Conservation (phyloP, 1,140 invertebrate species). For the Hyles euphorbiae region DNA sequence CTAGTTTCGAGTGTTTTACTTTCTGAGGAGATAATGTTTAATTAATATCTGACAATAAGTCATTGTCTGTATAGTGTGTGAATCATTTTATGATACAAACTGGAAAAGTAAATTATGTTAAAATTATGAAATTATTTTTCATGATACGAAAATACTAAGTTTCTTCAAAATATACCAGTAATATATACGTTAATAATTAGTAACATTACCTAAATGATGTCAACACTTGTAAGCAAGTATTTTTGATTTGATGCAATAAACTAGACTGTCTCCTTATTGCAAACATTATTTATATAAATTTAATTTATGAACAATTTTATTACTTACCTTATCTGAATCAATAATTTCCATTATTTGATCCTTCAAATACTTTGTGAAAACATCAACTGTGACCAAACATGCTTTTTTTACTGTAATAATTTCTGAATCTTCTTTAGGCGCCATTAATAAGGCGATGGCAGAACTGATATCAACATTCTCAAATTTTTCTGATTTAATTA, state of each 20-base stretch:
- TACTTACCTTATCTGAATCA: constrained; percentile 92
- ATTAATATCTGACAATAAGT: background rate
- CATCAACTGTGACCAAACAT: constrained; percentile 92
- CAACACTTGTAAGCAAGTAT: too few relatives aligned
- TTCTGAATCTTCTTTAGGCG: constrained; percentile 96
- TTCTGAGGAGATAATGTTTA: constrained; percentile 79
- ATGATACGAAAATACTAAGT: too few relatives aligned
- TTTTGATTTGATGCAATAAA: too few relatives aligned
- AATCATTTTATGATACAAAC: background rate
- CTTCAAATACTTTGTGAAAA: constrained; percentile 97
- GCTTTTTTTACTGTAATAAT: constrained; percentile 96
- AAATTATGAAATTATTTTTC: too few relatives aligned
- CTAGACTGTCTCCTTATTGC: too few relatives aligned
- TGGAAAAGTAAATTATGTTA: background rate
- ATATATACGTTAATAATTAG: too few relatives aligned
- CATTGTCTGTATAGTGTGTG: background rate
- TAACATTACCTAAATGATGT: too few relatives aligned
- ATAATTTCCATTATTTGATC: constrained; percentile 99
- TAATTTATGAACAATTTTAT: background rate
- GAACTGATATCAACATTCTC: constrained; percentile 93
- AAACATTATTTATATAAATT: constrained; percentile 9
- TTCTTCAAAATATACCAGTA: too few relatives aligned
- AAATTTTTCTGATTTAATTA: constrained; percentile 86
- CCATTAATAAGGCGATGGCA: constrained; percentile 90
- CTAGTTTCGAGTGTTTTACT: constrained; percentile 94